Evolutionary conservation across 2,113 vertebrate species (phyloP).

Genomic region (Turnix velox): DNA sequence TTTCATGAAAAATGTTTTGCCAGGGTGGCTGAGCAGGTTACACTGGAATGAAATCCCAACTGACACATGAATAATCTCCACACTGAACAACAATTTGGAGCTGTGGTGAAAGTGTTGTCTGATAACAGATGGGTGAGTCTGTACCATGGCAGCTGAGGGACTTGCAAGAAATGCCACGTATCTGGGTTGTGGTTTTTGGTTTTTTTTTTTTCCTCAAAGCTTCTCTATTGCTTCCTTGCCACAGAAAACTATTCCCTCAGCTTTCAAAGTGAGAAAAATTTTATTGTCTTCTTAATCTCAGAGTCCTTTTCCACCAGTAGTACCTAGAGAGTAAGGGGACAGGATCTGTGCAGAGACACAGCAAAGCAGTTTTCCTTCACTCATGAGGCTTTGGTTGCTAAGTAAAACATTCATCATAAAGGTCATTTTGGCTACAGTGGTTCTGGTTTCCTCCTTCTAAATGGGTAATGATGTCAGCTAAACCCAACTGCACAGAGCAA

Average conservation of each 20-base stretch:
- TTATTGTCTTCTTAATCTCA: conserved; percentile 44
- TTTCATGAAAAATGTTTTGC: conserved; percentile 45
- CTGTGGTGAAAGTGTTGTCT: neutral
- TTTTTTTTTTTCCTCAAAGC: neutral
- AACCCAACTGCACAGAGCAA: neutral
- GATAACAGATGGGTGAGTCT: conserved; percentile 47
- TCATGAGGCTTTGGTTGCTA: neutral
- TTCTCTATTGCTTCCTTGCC: neutral
- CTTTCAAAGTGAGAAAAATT: conserved; percentile 49
- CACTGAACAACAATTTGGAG: conserved; percentile 16
- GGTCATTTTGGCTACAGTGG: neutral
- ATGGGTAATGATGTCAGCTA: neutral
- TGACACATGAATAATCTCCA: conserved; percentile 50
- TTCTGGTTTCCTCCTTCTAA: neutral
- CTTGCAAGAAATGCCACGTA: conserved; percentile 10
- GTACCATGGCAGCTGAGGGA: conserved; percentile 19
- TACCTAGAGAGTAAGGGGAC: neutral
- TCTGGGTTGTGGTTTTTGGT: neutral
- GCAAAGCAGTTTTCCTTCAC: conserved; percentile 27
- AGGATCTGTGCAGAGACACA: neutral
- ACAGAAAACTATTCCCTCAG: conserved; percentile 14
- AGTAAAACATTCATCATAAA: conserved; percentile 18
- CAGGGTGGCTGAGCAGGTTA: neutral
- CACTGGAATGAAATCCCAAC: conserved; percentile 14
- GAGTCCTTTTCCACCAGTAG: conserved; percentile 8